These are phyloP conservation scores for Tetramorium simillimum DNA, from an alignment of 1,140 invertebrate genomes.

Conservation along the genomic window DNA sequence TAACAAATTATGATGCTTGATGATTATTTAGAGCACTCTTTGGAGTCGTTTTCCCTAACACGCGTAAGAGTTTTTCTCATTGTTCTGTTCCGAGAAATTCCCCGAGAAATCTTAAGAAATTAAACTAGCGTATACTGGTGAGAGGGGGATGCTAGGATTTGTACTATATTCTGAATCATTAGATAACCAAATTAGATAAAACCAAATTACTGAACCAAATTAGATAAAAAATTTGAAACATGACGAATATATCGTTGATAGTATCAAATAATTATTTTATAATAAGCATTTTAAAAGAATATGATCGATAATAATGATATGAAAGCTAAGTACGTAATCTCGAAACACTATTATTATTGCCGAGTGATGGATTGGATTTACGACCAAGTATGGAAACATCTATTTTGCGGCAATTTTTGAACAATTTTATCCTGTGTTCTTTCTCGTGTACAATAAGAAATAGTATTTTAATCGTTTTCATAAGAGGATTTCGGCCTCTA, in stretches of 20 bases:
- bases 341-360: not conserved
- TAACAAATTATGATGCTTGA: not conserved
- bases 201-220: too few species aligned
- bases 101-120: not conserved
- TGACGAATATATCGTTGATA: not conserved
- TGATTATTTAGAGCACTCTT: not conserved
- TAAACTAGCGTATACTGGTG: not conserved
- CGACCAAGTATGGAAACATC: not conserved
- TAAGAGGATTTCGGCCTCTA: not conserved
- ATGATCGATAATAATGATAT: not conserved
- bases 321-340: not conserved
- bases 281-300: not conserved
- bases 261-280: not conserved
- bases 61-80: conserved; percentile 32
- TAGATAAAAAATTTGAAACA: not conserved
- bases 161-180: not conserved
- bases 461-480: not conserved
- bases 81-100: conserved; percentile 39
- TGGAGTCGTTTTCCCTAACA: not conserved
- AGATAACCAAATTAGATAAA: not conserved
- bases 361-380: too few species aligned
- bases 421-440: not conserved
- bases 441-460: not conserved
- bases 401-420: not conserved
- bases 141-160: not conserved